Base-by-base conservation (phyloP, 2,888 invertebrate species). In the Geophilus truncorum region DNA sequence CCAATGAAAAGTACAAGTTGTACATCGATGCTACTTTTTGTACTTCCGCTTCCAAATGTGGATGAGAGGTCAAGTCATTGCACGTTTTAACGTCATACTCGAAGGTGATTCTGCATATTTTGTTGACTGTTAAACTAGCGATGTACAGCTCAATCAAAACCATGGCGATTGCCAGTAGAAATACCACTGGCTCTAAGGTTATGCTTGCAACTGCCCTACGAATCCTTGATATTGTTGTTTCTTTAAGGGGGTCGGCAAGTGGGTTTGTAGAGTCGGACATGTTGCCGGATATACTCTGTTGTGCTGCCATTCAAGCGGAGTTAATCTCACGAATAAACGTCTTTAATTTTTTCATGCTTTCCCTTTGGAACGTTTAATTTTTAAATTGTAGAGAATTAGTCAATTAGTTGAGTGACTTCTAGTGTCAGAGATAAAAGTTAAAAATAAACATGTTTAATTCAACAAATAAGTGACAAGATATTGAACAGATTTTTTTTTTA, bases 21-120 rank as follows among this genome's bases (percentile, higher is more conserved):
- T 82, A 82, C 34, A 81, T 81, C 21, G 82, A 81, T 6, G 82
- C 78, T 9, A 81, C 28, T 51, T 76, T 81, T 76, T 82, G 81
- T 2, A 82, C 81, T 12, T 81, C 77, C 10, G 82, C 80, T 7
- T 76, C n/a, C 1, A 76, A 34, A 15, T 18, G 1, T 45, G 80
- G 32, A 10, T 80, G n/a, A 18, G 81, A 18, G 12, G 40, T 40
- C 10, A 83, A 81, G 36, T 83, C 40, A 2, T 45, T 6, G 45
- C 83, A 83, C 0, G 81, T 45, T 15, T 82, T 77, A n/a, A 79
- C 36, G 0, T 82, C 30, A 15, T 70, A 62, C 10, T 79, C 76
- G 4, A 82, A 75, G 18, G 82, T 80, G 7, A 81, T 45, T 10
- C 77, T n/a, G 23, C 83, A 83, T 10, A 80, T 81, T 75, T 82